Conservation (phyloP, 2,113 vertebrate genomes). For the Toxotes jaculatrix region DNA sequence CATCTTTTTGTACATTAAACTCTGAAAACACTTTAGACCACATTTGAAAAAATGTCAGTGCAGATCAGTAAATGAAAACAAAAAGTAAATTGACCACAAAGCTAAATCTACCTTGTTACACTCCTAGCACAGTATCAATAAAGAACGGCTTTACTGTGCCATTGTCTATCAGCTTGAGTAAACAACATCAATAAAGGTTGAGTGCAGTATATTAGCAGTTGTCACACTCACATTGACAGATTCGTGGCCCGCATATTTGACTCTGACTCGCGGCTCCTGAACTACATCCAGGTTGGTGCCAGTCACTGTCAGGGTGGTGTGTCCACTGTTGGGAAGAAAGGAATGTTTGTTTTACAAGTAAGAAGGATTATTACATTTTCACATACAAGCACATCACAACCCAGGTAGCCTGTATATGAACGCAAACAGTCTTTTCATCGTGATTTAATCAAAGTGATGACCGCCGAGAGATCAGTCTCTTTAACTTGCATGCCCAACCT, state of each 20-base stretch:
- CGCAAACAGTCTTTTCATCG: constrained; percentile 3
- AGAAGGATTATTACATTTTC: neutral
- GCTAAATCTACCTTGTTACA: constrained; percentile 2
- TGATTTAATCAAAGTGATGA: constrained; percentile 34
- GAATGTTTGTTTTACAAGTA: neutral
- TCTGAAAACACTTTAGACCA: neutral
- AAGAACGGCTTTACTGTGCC: neutral
- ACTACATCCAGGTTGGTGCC: constrained; percentile 95
- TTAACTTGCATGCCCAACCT: constrained; percentile 36
- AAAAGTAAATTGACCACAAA: neutral
- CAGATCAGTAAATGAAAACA: neutral
- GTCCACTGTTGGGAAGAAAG: constrained; percentile 84
- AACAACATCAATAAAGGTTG: constrained; percentile 1
- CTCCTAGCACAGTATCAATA: neutral
- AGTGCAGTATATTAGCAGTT: neutral
- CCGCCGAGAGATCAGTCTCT: constrained; percentile 32
- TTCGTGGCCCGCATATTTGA: constrained; percentile 93
- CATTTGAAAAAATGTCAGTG: neutral
- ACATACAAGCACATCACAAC: neutral
- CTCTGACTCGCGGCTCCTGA: constrained; percentile 92
- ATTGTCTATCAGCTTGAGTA: constrained; percentile 19
- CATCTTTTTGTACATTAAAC: neutral
- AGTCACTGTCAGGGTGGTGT: constrained; percentile 91
- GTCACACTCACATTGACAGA: constrained; percentile 90
- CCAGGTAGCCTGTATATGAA: constrained; percentile 7